Percentiles rank a stretch among this genome's conserved stretches.
Evolutionary conservation across 1,140 invertebrate species (phyloP).

Genomic region (Drosophila sucinea): DNA sequence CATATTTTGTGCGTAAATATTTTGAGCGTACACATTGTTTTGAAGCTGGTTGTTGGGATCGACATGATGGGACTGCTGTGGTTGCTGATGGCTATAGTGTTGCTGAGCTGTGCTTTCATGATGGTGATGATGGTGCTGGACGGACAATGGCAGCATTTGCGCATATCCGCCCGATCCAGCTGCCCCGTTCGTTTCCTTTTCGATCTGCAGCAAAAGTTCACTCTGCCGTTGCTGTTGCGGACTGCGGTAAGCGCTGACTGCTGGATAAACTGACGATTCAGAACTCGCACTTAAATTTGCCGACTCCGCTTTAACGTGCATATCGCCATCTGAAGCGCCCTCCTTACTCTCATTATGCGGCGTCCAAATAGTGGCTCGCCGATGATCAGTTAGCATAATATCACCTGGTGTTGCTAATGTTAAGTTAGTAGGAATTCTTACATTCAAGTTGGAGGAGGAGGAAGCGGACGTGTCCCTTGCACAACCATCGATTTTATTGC

Average conservation of each 20-base stretch:
- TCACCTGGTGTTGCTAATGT: conserved; percentile 63
- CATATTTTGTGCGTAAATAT: conserved; percentile 52
- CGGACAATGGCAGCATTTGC: conserved; percentile 42
- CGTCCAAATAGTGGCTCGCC: conserved; percentile 53
- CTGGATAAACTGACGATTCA: conserved; percentile 14
- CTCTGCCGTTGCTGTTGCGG: conserved; percentile 35
- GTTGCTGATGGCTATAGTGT: conserved; percentile 45
- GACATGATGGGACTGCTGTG: conserved; percentile 57
- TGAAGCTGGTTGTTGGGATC: conserved; percentile 51
- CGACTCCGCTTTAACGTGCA: conserved; percentile 17
- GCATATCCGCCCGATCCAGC: conserved; percentile 24
- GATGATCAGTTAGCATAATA: conserved; percentile 59
- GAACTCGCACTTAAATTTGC: conserved; percentile 16
- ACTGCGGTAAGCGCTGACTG: conserved; percentile 35
- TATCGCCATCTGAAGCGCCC: conserved; percentile 5
- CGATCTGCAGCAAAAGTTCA: conserved; percentile 61
- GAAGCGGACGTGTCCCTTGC: conserved; percentile 43
- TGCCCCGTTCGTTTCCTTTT: conserved; percentile 39
- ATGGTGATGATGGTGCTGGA: conserved; percentile 43
- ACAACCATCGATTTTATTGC: conserved; percentile 73
- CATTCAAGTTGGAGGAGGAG: conserved; percentile 59
- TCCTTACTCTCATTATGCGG: conserved; percentile 55
- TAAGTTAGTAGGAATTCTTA: conserved; percentile 72
- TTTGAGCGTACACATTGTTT: conserved; percentile 33
- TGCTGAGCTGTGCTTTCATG: conserved; percentile 32